Percentiles rank a stretch among this genome's conserved stretches.
Evolutionary conservation across 2,113 vertebrate genomes (phyloP).

Genomic region (Sceloporus undulatus): DNA sequence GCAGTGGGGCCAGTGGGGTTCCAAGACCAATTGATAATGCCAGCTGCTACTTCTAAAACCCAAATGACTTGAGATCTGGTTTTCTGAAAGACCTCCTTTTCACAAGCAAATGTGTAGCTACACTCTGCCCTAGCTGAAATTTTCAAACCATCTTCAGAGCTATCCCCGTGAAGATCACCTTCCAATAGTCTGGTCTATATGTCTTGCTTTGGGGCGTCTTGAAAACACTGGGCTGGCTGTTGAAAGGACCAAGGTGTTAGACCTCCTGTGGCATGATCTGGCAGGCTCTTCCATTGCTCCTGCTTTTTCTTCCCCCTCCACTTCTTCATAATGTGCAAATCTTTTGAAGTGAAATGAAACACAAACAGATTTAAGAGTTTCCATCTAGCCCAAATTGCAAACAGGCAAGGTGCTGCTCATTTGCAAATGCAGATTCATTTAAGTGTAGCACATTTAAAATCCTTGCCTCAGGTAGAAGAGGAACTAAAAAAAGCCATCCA

Average conservation of each 20-base stretch:
- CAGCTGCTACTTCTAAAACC: too few relatives aligned
- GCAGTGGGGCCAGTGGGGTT: too few relatives aligned
- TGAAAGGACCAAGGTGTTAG: not conserved
- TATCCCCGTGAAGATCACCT: not conserved
- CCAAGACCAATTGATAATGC: too few relatives aligned
- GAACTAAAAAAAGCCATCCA: slow-evolving; percentile 30
- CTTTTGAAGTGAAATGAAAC: not conserved
- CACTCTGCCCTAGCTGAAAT: not conserved
- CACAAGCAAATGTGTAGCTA: not conserved
- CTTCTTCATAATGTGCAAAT: not conserved
- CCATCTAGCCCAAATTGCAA: not conserved
- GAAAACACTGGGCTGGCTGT: not conserved
- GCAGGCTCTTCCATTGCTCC: not conserved
- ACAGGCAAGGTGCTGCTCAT: not conserved
- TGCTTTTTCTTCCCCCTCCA: too few relatives aligned
- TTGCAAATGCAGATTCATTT: slow-evolving; percentile 22
- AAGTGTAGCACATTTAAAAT: slow-evolving; percentile 18
- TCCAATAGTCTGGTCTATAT: not conserved
- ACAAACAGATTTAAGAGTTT: not conserved
- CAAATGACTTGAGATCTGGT: too few relatives aligned
- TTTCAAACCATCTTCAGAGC: not conserved
- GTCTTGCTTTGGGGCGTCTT: not conserved
- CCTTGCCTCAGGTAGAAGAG: not conserved
- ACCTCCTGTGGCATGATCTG: not conserved
- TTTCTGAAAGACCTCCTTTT: too few relatives aligned